Evolutionary conservation across 2,888 invertebrate genomes (phyloP).

Genomic region (Sacculina carcini): DNA sequence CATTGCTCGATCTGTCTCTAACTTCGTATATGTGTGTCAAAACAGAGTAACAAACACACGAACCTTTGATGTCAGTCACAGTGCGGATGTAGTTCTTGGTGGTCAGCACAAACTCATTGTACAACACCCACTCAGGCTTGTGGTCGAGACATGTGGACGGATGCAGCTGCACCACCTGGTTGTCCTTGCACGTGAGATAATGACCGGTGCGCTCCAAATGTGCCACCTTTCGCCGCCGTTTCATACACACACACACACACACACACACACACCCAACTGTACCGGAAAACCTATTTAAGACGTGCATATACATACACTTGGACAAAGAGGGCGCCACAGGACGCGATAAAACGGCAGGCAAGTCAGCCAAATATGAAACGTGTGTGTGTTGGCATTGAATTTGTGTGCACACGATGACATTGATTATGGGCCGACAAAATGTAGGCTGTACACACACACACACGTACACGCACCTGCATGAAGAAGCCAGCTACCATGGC

Average conservation of each 20-base stretch:
- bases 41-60: not conserved
- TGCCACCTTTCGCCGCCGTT: conserved; percentile 41
- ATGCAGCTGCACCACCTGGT: conserved; percentile 94
- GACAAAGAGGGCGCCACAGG: too few relatives aligned
- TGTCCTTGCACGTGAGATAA: conserved; percentile 95
- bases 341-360: too few relatives aligned
- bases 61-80: conserved; percentile 95
- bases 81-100: conserved; percentile 99
- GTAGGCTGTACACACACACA: not conserved
- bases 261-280: not conserved
- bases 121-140: conserved; percentile 99
- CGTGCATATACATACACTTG: too few relatives aligned
- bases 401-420: too few relatives aligned
- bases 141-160: conserved; percentile 97
- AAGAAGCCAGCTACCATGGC: conserved; percentile 96
- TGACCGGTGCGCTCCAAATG: conserved; percentile 93
- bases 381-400: too few relatives aligned
- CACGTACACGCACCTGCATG: conserved; percentile 61
- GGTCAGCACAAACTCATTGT: conserved; percentile 97
- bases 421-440: too few relatives aligned
- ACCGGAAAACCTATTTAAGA: too few relatives aligned
- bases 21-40: not conserved
- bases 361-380: too few relatives aligned
- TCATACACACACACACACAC: not conserved
- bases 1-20: not conserved